Evolutionary conservation across 92 coral and sea anemone genomes (phyloP).

Genomic region (Epizoanthus stellaris): DNA sequence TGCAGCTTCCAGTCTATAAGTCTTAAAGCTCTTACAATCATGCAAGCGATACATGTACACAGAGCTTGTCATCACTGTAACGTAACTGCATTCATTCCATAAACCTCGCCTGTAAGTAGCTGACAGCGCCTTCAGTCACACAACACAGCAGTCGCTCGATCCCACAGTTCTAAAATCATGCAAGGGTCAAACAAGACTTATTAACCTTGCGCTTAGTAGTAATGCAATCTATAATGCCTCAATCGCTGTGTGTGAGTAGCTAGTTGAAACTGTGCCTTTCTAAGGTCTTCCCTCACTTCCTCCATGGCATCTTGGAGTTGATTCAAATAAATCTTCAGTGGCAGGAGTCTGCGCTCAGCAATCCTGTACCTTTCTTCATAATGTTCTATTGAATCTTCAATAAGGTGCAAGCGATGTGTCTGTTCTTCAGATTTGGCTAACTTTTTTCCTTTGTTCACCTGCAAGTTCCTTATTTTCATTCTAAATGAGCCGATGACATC

Average conservation of each 20-base stretch:
- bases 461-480: slow-evolving; percentile 61
- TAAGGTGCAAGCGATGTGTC: slow-evolving; percentile 49
- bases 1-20: too few relatives aligned
- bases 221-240: slow-evolving; percentile 25
- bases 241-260: slow-evolving; percentile 63
- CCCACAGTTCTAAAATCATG: neutral
- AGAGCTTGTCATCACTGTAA: neutral
- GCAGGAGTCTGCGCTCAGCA: slow-evolving; percentile 77
- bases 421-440: slow-evolving; percentile 53
- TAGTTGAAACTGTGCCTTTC: slow-evolving; percentile 55
- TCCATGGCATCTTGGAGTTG: slow-evolving; percentile 73
- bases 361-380: slow-evolving; percentile 58
- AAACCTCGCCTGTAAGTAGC: neutral
- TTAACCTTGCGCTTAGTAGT: neutral
- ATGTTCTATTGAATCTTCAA: slow-evolving; percentile 68
- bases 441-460: slow-evolving; percentile 37
- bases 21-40: too few relatives aligned
- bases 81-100: neutral
- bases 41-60: too few relatives aligned
- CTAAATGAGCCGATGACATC: slow-evolving; percentile 77
- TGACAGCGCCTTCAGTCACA: slow-evolving; percentile 4
- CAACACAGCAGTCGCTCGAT: neutral
- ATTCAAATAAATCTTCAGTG: slow-evolving; percentile 73
- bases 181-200: neutral
- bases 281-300: slow-evolving; percentile 48